Evolutionary conservation across 1,140 invertebrate genomes (phyloP).

Genomic region (Alviniconcha marisindica): DNA sequence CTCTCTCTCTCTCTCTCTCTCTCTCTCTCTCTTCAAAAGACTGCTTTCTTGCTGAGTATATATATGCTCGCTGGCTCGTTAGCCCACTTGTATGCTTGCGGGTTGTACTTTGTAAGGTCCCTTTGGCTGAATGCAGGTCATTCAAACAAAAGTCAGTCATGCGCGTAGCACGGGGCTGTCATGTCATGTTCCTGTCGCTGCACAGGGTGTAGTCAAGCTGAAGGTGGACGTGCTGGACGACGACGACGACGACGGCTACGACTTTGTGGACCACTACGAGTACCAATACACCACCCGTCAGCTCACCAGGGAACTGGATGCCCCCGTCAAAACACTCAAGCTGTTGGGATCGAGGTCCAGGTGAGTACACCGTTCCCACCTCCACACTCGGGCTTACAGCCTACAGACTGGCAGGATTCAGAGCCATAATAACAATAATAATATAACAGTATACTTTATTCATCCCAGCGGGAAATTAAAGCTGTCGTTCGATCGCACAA

Average conservation of each 20-base stretch:
- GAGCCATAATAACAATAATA: no score
- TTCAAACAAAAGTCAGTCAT: not conserved
- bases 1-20: no score
- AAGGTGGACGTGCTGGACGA: conserved; percentile 58
- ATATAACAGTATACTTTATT: no score
- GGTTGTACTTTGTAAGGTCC: no score
- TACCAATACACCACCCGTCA: conserved; percentile 52
- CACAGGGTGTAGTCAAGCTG: conserved; percentile 58
- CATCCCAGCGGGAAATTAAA: no score
- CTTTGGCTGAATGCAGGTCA: not conserved
- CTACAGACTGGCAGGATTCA: no score
- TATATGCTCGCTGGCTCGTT: not conserved
- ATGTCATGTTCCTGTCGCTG: not conserved
- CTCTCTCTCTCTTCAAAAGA: no score
- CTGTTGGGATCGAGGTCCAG: conserved; percentile 51
- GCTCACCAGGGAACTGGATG: conserved; percentile 50
- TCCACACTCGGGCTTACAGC: no score
- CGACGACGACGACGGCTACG: conserved; percentile 43
- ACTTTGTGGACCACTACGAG: conserved; percentile 60
- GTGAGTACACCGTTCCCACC: no score
- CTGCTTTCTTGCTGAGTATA: no score
- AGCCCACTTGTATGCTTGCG: not conserved
- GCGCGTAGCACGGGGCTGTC: not conserved
- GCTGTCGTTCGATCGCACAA: no score
- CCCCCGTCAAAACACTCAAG: conserved; percentile 43